Evolutionary conservation across 2,113 vertebrate genomes (phyloP).

Genomic region (Tetrao urogallus): DNA sequence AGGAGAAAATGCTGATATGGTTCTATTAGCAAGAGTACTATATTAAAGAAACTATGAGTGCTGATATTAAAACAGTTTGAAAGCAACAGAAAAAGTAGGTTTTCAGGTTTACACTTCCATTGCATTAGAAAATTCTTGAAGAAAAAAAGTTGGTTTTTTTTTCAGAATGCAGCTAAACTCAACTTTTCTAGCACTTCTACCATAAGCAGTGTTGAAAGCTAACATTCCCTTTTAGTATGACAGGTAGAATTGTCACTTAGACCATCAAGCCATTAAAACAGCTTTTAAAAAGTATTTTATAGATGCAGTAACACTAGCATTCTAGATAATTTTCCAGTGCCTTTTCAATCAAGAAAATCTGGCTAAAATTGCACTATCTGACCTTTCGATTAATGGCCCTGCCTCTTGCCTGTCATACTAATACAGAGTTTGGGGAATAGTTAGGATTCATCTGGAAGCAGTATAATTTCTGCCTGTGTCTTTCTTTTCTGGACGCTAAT

Average conservation of each 20-base stretch:
- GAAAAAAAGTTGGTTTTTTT: neutral
- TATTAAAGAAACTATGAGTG: neutral
- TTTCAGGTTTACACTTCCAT: slow-evolving; percentile 6
- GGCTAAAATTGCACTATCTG: slow-evolving; percentile 81
- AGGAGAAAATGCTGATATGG: neutral
- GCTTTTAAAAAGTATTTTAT: slow-evolving; percentile 74
- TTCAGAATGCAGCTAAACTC: slow-evolving; percentile 32
- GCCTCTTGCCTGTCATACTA: slow-evolving; percentile 86
- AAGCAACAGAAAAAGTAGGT: neutral
- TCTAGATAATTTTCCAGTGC: slow-evolving; percentile 82
- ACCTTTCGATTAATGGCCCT: slow-evolving; percentile 85
- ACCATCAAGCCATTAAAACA: slow-evolving; percentile 71
- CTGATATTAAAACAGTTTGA: neutral
- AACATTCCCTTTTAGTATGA: slow-evolving; percentile 68
- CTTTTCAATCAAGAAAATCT: slow-evolving; percentile 81
- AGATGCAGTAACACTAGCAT: slow-evolving; percentile 72
- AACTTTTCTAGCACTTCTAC: slow-evolving; percentile 42
- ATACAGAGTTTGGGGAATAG: slow-evolving; percentile 81
- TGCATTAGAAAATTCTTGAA: slow-evolving; percentile 16
- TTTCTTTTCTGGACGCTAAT: slow-evolving; percentile 89
- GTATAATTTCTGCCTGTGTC: slow-evolving; percentile 88
- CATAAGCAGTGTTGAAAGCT: slow-evolving; percentile 40
- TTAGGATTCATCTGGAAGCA: slow-evolving; percentile 83
- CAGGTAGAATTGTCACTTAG: slow-evolving; percentile 78
- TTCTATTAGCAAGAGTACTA: neutral